These are phyloP conservation scores for Montipora sp. DNA, from an alignment of 64 coral and sea anemone species.

Conservation along the genomic window DNA sequence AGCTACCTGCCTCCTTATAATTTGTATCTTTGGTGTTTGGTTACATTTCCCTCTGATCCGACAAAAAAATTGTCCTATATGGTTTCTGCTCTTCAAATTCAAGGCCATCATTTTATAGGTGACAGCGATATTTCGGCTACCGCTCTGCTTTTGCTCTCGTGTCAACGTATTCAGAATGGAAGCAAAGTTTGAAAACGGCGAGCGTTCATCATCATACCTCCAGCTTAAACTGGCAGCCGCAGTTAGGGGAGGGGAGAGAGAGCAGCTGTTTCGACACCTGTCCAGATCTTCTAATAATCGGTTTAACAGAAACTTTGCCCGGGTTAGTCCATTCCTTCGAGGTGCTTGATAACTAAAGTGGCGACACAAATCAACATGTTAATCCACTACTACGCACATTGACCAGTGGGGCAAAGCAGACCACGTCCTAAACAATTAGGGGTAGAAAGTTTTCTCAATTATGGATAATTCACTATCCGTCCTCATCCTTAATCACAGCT, in stretches of 20 bases:
- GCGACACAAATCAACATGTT: conserved; percentile 53
- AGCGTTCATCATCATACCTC: conserved; percentile 72
- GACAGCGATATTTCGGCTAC: too few relatives aligned
- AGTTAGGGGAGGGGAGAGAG: conserved; percentile 80
- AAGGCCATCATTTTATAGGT: neutral
- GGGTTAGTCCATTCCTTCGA: conserved; percentile 60
- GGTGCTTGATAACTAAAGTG: conserved; percentile 69
- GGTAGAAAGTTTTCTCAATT: neutral
- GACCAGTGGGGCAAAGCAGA: neutral
- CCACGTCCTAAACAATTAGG: neutral
- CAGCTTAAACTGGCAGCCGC: conserved; percentile 78
- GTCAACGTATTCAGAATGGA: conserved; percentile 32
- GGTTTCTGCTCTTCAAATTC: neutral
- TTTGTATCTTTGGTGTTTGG: neutral
- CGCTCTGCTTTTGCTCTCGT: conserved; percentile 41
- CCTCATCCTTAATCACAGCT: neutral
- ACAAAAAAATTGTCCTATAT: neutral
- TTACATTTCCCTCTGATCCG: neutral
- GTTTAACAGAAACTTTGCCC: conserved; percentile 91
- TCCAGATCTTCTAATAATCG: conserved; percentile 91
- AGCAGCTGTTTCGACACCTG: conserved; percentile 67
- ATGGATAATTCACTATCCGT: neutral
- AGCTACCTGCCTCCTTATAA: too few relatives aligned
- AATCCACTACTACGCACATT: neutral
- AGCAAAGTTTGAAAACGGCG: neutral